phyloP scores from a whole-genome alignment of 92 coral and sea anemone species.

The Ricordea florida region DNA sequence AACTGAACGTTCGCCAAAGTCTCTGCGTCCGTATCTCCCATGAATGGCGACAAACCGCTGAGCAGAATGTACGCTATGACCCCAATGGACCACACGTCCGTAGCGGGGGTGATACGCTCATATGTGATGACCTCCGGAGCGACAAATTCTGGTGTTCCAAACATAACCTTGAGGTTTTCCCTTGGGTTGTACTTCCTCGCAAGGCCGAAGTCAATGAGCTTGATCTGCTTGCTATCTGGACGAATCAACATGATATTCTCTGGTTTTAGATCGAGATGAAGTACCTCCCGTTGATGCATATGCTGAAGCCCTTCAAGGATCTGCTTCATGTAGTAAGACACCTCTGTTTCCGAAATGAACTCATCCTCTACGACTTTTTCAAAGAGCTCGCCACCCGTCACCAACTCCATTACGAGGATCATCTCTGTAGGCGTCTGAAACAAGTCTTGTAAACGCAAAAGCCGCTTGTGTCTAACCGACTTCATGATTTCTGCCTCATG shows the following conservation, averaged over 20 bases:
- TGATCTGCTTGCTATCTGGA: constrained; percentile 86
- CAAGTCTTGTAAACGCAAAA: constrained; percentile 81
- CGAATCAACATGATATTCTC: constrained; percentile 98
- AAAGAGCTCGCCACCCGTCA: constrained; percentile 96
- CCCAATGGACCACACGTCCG: constrained; percentile 99
- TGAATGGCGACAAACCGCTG: constrained; percentile 96
- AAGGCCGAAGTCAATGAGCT: constrained; percentile 97
- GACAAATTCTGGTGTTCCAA: constrained; percentile 99
- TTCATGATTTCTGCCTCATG: constrained; percentile 96
- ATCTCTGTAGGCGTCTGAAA: constrained; percentile 89
- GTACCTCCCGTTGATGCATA: constrained; percentile 85
- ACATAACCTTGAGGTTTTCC: constrained; percentile 93
- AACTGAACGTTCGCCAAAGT: constrained; percentile 89
- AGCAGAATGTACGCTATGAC: constrained; percentile 95
- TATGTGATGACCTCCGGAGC: constrained; percentile 97
- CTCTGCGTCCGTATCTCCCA: constrained; percentile 98
- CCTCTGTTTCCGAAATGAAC: constrained; percentile 92
- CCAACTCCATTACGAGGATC: constrained; percentile 95
- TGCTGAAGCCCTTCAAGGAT: constrained; percentile 90
- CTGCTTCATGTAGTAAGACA: constrained; percentile 91
- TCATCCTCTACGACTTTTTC: constrained; percentile 97
- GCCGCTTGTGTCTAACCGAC: constrained; percentile 74
- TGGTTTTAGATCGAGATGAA: constrained; percentile 96
- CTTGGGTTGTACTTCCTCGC: constrained; percentile 94
- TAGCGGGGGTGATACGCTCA: constrained; percentile 93